A percentile compares a stretch with the other conserved stretches of the same genome.
Evolutionary conservation across 2,888 invertebrate species (phyloP).

Genomic region (Sarcophaga rosellei): DNA sequence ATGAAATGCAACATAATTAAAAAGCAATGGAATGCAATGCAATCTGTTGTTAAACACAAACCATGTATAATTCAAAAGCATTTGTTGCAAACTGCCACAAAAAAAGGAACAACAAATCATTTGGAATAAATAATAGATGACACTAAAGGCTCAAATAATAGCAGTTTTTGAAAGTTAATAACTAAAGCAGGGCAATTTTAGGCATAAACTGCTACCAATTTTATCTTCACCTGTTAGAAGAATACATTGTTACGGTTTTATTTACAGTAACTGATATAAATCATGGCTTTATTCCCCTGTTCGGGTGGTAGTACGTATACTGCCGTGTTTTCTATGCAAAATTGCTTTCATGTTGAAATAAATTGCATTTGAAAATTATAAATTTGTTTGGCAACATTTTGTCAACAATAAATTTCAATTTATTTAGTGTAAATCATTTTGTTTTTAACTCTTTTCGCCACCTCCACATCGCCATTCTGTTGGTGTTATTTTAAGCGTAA

Average conservation of each 20-base stretch:
- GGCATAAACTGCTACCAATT: too few species aligned
- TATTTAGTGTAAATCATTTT: conserved; percentile 80
- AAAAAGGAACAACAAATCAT: conserved; percentile 4
- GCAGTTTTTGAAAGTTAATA: neutral
- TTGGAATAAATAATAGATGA: neutral
- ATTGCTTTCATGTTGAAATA: conserved; percentile 52
- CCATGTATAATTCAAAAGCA: conserved; percentile 6
- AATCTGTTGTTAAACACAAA: conserved; percentile 37
- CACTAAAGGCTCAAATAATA: conserved; percentile 2
- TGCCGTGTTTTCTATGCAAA: conserved; percentile 25
- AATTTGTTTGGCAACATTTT: conserved; percentile 66
- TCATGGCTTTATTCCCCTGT: neutral
- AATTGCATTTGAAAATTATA: conserved; percentile 52
- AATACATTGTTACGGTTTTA: too few species aligned
- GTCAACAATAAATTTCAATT: conserved; percentile 78
- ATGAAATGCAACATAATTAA: conserved; percentile 59
- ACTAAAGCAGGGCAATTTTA: neutral
- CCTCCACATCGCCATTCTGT: neutral
- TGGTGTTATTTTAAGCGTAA: conserved; percentile 23
- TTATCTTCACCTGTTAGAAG: too few species aligned
- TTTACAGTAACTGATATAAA: neutral
- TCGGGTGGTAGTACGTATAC: neutral
- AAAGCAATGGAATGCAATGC: conserved; percentile 51
- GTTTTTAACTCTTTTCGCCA: conserved; percentile 28
- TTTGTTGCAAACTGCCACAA: neutral